Percentiles rank a stretch among this genome's conserved stretches.
These are phyloP conservation scores for Zaprionus obscuricornis DNA, from an alignment of 2,888 invertebrate species.

Conservation along the genomic window DNA sequence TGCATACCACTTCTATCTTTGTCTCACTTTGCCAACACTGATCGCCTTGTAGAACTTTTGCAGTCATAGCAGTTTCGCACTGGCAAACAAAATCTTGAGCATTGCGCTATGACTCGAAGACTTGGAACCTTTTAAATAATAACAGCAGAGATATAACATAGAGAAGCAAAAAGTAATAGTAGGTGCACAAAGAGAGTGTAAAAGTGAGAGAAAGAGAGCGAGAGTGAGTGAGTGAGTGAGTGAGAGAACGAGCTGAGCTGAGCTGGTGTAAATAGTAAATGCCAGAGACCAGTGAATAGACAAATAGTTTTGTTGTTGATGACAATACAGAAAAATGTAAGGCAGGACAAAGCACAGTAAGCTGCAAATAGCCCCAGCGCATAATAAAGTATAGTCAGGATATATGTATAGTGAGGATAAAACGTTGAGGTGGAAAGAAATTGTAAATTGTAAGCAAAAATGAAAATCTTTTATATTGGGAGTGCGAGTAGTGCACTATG, in stretches of 20 bases:
- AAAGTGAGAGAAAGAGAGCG: too few species aligned
- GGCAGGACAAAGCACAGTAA: constrained; percentile 60
- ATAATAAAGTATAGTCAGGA: constrained; percentile 55
- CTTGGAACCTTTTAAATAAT: constrained; percentile 64
- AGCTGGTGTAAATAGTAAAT: constrained; percentile 37
- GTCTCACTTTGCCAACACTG: not conserved
- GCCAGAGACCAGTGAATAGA: constrained; percentile 70
- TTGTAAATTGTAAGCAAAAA: constrained; percentile 32
- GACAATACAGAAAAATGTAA: constrained; percentile 74
- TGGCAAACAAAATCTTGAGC: constrained; percentile 49
- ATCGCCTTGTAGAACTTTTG: too few species aligned
- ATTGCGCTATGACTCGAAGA: constrained; percentile 4
- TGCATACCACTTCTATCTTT: too few species aligned
- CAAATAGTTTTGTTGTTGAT: constrained; percentile 76
- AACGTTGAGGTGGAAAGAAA: too few species aligned
- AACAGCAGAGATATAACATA: constrained; percentile 41
- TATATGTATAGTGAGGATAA: too few species aligned
- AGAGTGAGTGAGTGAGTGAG: too few species aligned
- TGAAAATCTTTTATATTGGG: constrained; percentile 43
- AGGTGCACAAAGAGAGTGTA: too few species aligned
- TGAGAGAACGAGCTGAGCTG: too few species aligned
- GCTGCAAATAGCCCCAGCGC: constrained; percentile 59
- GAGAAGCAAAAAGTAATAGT: constrained; percentile 42
- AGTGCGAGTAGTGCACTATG: too few species aligned
- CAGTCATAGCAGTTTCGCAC: constrained; percentile 49